Evolutionary conservation across 2,113 vertebrate species (phyloP).

Genomic region (Monopterus albus): DNA sequence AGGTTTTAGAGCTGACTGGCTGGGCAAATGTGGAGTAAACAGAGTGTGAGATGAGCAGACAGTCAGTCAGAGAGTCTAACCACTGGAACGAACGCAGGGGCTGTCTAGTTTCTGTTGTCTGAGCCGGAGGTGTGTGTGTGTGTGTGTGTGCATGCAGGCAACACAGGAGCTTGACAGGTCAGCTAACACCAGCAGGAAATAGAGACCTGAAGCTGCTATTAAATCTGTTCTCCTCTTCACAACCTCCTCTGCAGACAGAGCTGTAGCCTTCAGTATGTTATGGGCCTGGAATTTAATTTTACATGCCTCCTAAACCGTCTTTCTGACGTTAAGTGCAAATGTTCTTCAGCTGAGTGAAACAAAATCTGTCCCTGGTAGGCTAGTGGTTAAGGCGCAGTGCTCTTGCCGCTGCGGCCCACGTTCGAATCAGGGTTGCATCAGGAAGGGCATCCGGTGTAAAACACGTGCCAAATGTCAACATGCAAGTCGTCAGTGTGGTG

Average conservation of each 20-base stretch:
- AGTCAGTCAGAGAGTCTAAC: conserved; percentile 56
- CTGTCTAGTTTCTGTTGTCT: conserved; percentile 37
- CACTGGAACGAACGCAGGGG: conserved; percentile 40
- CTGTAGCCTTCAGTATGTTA: no score
- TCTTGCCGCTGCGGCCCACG: no score
- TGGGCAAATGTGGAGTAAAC: conserved; percentile 66
- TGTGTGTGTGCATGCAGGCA: conserved; percentile 10
- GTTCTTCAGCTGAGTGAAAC: no score
- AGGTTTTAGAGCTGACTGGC: conserved; percentile 54
- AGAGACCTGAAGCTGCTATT: neutral
- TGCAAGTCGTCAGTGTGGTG: no score
- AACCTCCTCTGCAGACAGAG: neutral
- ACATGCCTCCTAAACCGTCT: no score
- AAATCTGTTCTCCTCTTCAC: neutral
- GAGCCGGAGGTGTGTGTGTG: neutral
- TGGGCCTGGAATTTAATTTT: no score
- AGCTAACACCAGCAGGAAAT: neutral
- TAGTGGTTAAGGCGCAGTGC: no score
- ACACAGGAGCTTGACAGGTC: conserved; percentile 6
- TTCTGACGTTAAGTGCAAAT: no score
- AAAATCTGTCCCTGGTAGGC: no score
- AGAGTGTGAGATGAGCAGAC: conserved; percentile 62
- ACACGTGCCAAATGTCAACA: no score
- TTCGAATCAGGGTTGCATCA: no score
- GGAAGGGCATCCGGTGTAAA: no score